Evolutionary conservation across 53 echinoderm and acorn worm genomes (phyloP), one percentile per base, ranked within the genome.

Genomic region (Paracentrotus lividus): DNA sequence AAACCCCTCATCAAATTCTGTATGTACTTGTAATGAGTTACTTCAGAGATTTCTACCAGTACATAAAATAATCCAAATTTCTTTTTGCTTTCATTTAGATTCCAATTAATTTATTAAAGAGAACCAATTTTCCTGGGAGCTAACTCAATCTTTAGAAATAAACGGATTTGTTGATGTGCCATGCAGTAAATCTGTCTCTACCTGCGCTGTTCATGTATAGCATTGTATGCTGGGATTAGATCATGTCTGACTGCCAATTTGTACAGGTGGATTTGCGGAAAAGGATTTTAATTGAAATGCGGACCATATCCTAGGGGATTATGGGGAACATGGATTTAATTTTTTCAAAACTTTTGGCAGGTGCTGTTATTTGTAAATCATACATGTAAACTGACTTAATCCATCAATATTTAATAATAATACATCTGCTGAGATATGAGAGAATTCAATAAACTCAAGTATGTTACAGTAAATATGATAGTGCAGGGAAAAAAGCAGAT

Each of bases 201-300:
- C 33, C 5, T 45, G 81, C 47, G 23, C 8, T 8, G 81, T 81
- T 81, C 44, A 81, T 81, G 45, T 81, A 47, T 45, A 81, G 81
- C 27, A 81, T 81, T 81, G 49, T 26, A 47, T 81, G 8, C 27
- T 81, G n/a, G 81, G 81, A 81, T 81, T 81, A 81, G 10, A 45
- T 10, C 81, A 81, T 81, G 72, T 72, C 81, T 81, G 44, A 47
- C 26, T 81, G 45, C 81, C 81, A 47, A 72, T 47, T 81, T 81
- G 81, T 44, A 47, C 24, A 8, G 81, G 26, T 45, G 81, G 81
- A 81, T 81, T 81, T 81, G 44, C 44, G 12, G 44, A 81, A 81
- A 81, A 81, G 44, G 81, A 81, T 81, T 81, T 81, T 81, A 81
- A 81, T 81, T 81, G 44, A 47, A 47, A 81, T 81, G 20, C 18